Evolutionary conservation across 2,888 invertebrate species (phyloP).

Genomic region (Idaea dimidiata): DNA sequence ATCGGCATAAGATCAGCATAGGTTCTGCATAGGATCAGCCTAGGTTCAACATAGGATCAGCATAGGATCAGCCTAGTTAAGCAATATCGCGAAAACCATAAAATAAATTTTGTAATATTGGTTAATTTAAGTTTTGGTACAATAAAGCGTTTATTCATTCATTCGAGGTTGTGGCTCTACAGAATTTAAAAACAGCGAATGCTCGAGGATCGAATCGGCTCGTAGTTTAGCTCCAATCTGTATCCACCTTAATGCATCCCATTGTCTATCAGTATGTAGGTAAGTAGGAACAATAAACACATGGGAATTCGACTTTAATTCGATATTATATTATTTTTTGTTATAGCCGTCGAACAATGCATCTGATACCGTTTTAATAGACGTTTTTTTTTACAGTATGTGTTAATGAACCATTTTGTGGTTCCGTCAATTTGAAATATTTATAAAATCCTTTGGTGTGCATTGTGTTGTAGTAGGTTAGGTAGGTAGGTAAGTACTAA

Average conservation of each 20-base stretch:
- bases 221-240: too few relatives aligned
- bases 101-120: too few relatives aligned
- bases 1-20: too few relatives aligned
- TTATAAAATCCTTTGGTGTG: background rate
- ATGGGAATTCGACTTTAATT: conserved; percentile 14
- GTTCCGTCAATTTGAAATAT: background rate
- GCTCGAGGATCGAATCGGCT: too few relatives aligned
- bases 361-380: background rate
- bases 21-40: too few relatives aligned
- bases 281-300: conserved; percentile 32
- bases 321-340: background rate
- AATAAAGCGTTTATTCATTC: too few relatives aligned
- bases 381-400: background rate
- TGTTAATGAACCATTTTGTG: background rate
- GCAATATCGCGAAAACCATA: too few relatives aligned
- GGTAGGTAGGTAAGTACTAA: background rate
- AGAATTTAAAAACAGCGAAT: too few relatives aligned
- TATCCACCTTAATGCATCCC: conserved; percentile 33
- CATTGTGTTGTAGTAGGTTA: background rate
- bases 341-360: background rate
- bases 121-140: too few relatives aligned
- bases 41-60: too few relatives aligned
- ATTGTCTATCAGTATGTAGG: conserved; percentile 36
- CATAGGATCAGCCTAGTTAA: too few relatives aligned
- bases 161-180: too few relatives aligned